These are phyloP conservation scores for Hippotragus niger DNA, from an alignment of 2,113 vertebrate genomes.

Conservation along the genomic window DNA sequence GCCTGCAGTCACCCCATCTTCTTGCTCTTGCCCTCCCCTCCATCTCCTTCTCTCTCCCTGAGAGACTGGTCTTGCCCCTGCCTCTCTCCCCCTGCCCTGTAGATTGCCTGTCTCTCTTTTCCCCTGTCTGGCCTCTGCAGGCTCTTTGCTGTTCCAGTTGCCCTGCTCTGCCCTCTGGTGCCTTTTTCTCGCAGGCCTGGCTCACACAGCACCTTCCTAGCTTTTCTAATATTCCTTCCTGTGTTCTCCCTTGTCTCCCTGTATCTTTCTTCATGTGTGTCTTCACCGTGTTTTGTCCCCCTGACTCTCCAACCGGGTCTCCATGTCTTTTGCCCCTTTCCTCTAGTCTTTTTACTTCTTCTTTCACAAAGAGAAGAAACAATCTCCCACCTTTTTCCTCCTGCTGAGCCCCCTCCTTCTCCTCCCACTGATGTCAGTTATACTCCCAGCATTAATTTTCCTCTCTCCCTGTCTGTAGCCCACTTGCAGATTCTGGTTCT, in stretches of 20 bases:
- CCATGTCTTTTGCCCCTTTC: neutral
- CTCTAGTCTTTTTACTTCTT: neutral
- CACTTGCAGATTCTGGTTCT: neutral
- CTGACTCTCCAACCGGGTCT: neutral
- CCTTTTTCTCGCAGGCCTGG: neutral
- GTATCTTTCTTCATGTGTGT: neutral
- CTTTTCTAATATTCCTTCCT: neutral
- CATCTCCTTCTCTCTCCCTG: neutral
- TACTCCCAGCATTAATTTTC: neutral
- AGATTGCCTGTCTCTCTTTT: neutral
- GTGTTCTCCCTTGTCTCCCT: neutral
- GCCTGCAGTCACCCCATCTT: neutral
- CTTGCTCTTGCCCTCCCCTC: neutral
- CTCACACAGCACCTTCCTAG: neutral
- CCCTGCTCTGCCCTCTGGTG: too few relatives aligned
- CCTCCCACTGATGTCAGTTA: neutral
- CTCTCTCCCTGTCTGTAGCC: neutral
- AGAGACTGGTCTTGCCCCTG: neutral
- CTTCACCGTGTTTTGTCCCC: neutral
- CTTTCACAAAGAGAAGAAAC: neutral
- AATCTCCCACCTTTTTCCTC: too few relatives aligned
- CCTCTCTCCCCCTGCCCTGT: neutral
- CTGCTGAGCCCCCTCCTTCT: too few relatives aligned
- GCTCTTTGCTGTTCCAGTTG: neutral
- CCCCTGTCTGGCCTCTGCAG: neutral